Evolutionary conservation across 2,888 invertebrate species (phyloP), one percentile per base, ranked within the genome.

Genomic region (Drosophila subsilvestris): DNA sequence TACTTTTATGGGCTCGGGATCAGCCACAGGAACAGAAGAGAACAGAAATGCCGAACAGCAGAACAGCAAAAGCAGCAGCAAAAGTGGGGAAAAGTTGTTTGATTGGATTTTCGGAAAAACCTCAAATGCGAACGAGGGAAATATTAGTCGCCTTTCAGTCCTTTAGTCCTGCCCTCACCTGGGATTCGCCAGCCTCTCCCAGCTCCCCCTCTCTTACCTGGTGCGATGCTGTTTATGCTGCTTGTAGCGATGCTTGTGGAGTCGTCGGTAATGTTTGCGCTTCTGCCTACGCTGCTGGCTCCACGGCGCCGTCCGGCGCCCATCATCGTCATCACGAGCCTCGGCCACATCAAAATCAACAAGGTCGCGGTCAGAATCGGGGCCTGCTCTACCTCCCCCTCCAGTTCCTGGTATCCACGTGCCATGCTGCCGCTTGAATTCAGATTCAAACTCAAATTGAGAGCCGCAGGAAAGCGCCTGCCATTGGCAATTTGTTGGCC

Each of bases 201-300:
- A 3, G 8, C 3, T n/a, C n/a, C 3, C 2, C 47, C 5, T 48
- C 51, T 72, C 89, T 88, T 68, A 88, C 88, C 89, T 82, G 67
- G 74, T 63, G 20, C 78, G 73, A 63, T 80, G 80, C 63, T 83
- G 60, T 44, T 70, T 75, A 27, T 78, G 79, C n/a, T 73, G 84
- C 72, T 86, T 89, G 71, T 74, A 86, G 55, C 89, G 88, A 63
- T 82, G 86, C 61, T 78, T 81, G 60, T 83, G 86, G 54, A 78
- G 73, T 56, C 88, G 80, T 73, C 82, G 79, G 74, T 78, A 80
- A 68, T 82, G 88, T 74, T 80, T 86, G 22, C 88, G 89, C 55
- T 88, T 88, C 54, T 82, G 78, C 18, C 85, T 63, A 10, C 68
- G 73, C 56, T 49, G 53, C 53, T 49, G 56, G 44, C 58, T 48